Evolutionary conservation across 2,888 invertebrate species (phyloP).

Genomic region (Eupithecia abbreviata): DNA sequence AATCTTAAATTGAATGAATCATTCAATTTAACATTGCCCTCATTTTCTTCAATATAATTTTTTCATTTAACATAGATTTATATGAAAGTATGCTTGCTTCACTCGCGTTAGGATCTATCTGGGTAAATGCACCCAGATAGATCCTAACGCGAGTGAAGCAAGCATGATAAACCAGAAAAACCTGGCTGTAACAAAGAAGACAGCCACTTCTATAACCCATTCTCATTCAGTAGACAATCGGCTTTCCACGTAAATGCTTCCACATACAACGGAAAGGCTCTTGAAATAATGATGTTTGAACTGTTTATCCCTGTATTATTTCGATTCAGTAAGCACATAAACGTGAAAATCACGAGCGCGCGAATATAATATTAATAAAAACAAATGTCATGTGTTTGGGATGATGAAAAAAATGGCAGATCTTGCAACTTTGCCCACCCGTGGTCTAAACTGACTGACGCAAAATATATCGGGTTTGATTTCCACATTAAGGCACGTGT

Average conservation of each 20-base stretch:
- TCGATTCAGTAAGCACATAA: neutral
- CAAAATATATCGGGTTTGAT: neutral
- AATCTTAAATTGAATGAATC: no score
- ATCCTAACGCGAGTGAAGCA: neutral
- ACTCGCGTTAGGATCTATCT: neutral
- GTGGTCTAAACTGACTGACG: neutral
- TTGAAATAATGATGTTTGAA: constrained; percentile 13
- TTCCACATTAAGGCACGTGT: neutral
- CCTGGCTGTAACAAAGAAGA: neutral
- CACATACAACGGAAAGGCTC: neutral
- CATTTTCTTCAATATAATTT: no score
- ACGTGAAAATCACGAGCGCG: neutral
- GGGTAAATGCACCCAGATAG: no score
- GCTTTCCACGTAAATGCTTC: constrained; percentile 3
- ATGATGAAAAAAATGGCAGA: neutral
- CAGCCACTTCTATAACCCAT: neutral
- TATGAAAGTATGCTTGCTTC: neutral
- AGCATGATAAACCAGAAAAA: neutral
- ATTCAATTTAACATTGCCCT: no score
- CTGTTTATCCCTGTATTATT: neutral
- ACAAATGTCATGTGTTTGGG: neutral
- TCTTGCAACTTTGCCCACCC: neutral
- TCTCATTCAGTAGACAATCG: neutral
- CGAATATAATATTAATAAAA: neutral
- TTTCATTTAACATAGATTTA: no score